Conservation (phyloP, 2,113 vertebrate genomes). For the Fregata magnificens region DNA sequence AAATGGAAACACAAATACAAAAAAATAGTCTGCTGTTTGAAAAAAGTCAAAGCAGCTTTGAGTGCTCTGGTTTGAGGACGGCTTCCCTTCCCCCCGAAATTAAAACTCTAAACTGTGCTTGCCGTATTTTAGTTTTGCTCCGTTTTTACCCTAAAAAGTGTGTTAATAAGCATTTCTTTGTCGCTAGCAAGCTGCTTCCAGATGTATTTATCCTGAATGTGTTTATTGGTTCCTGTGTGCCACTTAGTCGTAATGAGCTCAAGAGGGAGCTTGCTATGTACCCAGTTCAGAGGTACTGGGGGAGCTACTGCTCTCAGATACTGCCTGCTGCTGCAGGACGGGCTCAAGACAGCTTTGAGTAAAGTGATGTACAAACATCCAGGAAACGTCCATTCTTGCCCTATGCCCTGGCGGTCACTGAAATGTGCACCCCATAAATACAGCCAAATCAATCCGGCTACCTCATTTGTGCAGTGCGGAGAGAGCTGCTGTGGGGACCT, state of each 20-base stretch:
- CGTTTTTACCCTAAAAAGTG: background rate
- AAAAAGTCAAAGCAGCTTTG: background rate
- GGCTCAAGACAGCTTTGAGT: background rate
- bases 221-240: background rate
- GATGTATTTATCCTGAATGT: background rate
- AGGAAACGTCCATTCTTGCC: background rate
- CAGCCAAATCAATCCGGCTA: background rate
- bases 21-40: background rate
- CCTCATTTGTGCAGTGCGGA: background rate
- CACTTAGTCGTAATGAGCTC: background rate
- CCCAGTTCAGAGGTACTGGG: background rate
- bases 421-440: background rate
- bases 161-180: background rate
- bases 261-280: background rate
- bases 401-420: background rate
- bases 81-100: background rate
- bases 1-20: background rate
- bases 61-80: background rate
- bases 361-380: background rate
- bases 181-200: background rate
- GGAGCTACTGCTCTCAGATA: background rate
- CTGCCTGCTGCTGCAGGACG: background rate
- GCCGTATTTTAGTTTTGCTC: background rate
- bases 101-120: background rate
- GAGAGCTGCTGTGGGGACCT: background rate